Evolutionary conservation across 1,140 invertebrate genomes (phyloP).

Genomic region (Trachymyrmex cornetzi): DNA sequence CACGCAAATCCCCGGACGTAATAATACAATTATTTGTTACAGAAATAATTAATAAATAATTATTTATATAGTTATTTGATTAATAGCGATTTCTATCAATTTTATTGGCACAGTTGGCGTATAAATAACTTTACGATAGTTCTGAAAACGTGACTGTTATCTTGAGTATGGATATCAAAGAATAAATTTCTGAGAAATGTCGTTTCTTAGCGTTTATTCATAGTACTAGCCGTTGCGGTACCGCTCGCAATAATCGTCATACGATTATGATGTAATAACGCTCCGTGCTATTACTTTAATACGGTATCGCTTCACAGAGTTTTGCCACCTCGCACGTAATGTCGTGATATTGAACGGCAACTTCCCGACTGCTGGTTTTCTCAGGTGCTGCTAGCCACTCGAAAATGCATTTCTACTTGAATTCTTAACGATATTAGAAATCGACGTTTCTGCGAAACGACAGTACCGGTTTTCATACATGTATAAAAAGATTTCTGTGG

Average conservation of each 20-base stretch:
- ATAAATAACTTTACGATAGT: constrained; percentile 11
- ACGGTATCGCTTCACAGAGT: constrained; percentile 45
- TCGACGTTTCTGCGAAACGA: constrained; percentile 19
- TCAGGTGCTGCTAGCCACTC: neutral
- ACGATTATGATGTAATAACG: constrained; percentile 59
- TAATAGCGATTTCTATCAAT: neutral
- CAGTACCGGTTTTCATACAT: neutral
- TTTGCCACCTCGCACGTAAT: constrained; percentile 50
- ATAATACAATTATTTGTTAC: too few species aligned
- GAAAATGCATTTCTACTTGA: constrained; percentile 22
- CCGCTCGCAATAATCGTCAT: constrained; percentile 35
- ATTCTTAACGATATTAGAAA: constrained; percentile 18
- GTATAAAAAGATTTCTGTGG: constrained; percentile 6
- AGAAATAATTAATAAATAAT: neutral
- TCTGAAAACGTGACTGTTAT: neutral
- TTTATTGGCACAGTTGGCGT: neutral
- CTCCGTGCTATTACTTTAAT: constrained; percentile 48
- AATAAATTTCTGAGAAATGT: constrained; percentile 34
- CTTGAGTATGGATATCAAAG: neutral
- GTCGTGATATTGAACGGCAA: constrained; percentile 41
- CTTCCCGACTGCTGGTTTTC: constrained; percentile 21
- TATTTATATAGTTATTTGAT: neutral
- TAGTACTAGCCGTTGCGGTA: neutral
- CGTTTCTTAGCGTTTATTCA: neutral
- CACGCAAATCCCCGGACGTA: too few species aligned